Base-by-base conservation (phyloP, 2,113 vertebrate genomes). In the Rattus rattus region DNA sequence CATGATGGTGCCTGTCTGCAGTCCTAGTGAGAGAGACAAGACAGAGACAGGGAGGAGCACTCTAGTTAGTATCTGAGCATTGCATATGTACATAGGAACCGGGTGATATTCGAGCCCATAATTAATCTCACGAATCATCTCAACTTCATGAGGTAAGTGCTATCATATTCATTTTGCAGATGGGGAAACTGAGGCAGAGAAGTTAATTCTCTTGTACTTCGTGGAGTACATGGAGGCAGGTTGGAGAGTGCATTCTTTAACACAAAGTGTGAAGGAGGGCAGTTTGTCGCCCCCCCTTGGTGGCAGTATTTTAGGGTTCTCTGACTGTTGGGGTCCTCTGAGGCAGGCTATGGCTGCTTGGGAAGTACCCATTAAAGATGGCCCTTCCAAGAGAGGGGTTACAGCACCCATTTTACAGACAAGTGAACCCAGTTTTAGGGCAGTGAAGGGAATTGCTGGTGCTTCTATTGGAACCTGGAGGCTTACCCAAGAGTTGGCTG, bases 311-410 rank as follows among this genome's bases (percentile, higher is more conserved):
- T 47, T 49, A 69, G 72, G n/a, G 52, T 81, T 89, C 43, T 47
- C 3, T 90, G 7, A 69, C 28, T 20, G 6, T 39, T 70, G 63
- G 52, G 4, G 16, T 49, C 30, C 39, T 63, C 47, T 67, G 75
- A 76, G 86, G 83, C 36, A 88, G 69, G 65, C 36, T 75, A 7
- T 75, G 91, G 77, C 54, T 83, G 72, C 81, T 54, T 69, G 56
- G 33, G 72, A 86, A 94, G 84, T 20, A n/a, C 75, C 75, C 77
- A 28, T 12, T 76, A 63, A 76, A 47, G 14, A 20, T 49, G 52
- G 22, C 54, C 72, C 88, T 73, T 49, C 69, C n/a, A 52, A 69
- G 63, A 77, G 49, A 92, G 70, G 54, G 83, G 5, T 81, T 73
- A 24, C 10, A 91, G 43, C 24, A 87, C 39, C 84, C 33, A 81